These are phyloP conservation scores for Drosophila ezoana DNA, from an alignment of 2,888 invertebrate genomes.

Conservation along the genomic window DNA sequence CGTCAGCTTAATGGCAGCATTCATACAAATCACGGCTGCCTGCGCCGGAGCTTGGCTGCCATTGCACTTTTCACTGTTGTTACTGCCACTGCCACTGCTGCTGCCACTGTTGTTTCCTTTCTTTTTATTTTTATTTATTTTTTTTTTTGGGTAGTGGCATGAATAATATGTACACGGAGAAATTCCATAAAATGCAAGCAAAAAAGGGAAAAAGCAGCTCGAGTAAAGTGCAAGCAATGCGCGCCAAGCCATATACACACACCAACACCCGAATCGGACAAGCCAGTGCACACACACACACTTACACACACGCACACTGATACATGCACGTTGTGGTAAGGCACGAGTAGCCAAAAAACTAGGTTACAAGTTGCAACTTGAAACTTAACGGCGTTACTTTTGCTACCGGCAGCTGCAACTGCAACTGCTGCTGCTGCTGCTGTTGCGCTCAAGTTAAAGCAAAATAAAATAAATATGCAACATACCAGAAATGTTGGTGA, in stretches of 20 bases:
- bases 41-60: slow-evolving; percentile 45
- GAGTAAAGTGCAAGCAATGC: slow-evolving; percentile 54
- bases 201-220: slow-evolving; percentile 26
- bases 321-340: slow-evolving; percentile 33
- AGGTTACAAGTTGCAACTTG: slow-evolving; percentile 71
- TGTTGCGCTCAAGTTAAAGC: neutral
- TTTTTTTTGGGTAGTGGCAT: slow-evolving; percentile 28
- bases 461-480: slow-evolving; percentile 44
- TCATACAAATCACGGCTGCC: slow-evolving; percentile 70
- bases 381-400: slow-evolving; percentile 55
- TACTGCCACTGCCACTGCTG: slow-evolving; percentile 14
- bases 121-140: neutral
- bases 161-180: slow-evolving; percentile 62
- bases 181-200: slow-evolving; percentile 60
- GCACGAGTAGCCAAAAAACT: slow-evolving; percentile 60
- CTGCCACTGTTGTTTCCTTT: slow-evolving; percentile 19
- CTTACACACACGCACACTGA: slow-evolving; percentile 5
- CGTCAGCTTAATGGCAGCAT: slow-evolving; percentile 69
- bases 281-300: slow-evolving; percentile 9
- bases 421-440: slow-evolving; percentile 5
- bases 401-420: slow-evolving; percentile 17
- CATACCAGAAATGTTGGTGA: slow-evolving; percentile 53
- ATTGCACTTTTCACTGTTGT: slow-evolving; percentile 65
- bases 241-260: slow-evolving; percentile 44
- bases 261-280: slow-evolving; percentile 8